Percentiles rank a stretch among this genome's conserved stretches.
Conservation (phyloP, 2,113 vertebrate genomes). For the Pachypanchax playfairii region DNA sequence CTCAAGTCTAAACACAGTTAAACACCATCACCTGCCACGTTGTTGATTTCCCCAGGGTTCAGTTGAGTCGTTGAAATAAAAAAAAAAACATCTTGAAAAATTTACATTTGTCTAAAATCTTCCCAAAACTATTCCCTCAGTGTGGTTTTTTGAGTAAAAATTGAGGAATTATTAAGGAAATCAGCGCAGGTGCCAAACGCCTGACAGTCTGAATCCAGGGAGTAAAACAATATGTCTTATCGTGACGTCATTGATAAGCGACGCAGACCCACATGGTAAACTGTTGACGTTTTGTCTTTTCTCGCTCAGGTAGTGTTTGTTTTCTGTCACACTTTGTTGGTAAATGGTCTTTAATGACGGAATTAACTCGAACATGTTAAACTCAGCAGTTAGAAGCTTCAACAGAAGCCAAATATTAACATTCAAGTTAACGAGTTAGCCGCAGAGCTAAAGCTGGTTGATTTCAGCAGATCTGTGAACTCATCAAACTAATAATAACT, state of each 20-base stretch:
- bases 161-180: no score
- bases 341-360: not conserved
- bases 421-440: constrained; percentile 23
- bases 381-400: not conserved
- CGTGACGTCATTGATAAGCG: constrained; percentile 53
- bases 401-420: not conserved
- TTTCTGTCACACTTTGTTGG: not conserved
- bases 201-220: not conserved
- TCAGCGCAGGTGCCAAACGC: not conserved
- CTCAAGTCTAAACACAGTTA: no score
- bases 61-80: no score
- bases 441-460: not conserved
- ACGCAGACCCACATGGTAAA: constrained; percentile 42
- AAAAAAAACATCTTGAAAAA: no score
- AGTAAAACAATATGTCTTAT: fast-evolving
- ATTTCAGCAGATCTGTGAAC: no score
- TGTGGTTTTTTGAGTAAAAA: no score
- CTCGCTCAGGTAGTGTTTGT: constrained; percentile 25
- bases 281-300: constrained; percentile 10
- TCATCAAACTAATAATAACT: no score
- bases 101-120: no score
- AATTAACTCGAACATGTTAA: not conserved
- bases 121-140: no score
- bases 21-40: no score
- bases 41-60: no score